phyloP scores from a whole-genome alignment of 2,113 vertebrate genomes.

The Maccullochella peelii region DNA sequence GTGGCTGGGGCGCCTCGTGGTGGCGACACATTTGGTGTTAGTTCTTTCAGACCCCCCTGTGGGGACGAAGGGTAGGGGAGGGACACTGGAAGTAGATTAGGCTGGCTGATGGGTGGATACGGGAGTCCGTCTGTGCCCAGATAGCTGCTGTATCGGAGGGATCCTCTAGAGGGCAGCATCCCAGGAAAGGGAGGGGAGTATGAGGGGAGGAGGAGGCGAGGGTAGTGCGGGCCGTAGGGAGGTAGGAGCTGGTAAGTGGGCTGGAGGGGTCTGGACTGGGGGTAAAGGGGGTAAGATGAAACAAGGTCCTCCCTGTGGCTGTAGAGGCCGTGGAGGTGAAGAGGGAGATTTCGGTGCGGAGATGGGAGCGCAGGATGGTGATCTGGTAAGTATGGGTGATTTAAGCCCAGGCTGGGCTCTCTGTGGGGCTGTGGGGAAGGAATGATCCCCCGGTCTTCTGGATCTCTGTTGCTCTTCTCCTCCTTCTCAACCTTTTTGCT shows the following conservation, averaged over 20 bases:
- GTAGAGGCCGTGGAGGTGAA: conserved; percentile 76
- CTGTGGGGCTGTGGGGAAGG: conserved; percentile 44
- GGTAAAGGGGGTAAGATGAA: conserved; percentile 77
- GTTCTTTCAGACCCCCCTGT: conserved; percentile 77
- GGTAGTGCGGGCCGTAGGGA: conserved; percentile 70
- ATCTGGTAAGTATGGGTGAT: not conserved
- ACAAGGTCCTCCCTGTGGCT: conserved; percentile 78
- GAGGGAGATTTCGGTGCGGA: conserved; percentile 66
- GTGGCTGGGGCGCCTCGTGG: conserved; percentile 67
- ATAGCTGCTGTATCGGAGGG: conserved; percentile 65
- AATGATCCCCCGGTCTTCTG: conserved; percentile 21
- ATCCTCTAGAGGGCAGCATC: conserved; percentile 71
- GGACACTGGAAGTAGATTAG: conserved; percentile 65
- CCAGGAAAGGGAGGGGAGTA: conserved; percentile 74
- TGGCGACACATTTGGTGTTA: conserved; percentile 76
- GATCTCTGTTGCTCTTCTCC: conserved; percentile 9
- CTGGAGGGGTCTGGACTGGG: conserved; percentile 74
- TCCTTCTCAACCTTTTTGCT: conserved; percentile 73
- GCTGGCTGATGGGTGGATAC: conserved; percentile 62
- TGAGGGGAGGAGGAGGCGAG: conserved; percentile 75
- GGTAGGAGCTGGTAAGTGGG: conserved; percentile 74
- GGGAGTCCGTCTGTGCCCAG: conserved; percentile 70
- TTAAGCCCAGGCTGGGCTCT: conserved; percentile 49
- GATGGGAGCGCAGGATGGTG: conserved; percentile 24
- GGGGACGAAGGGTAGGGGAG: conserved; percentile 61